phyloP scores from a whole-genome alignment of 2,888 invertebrate species.

The Lumbricus terrestris region DNA sequence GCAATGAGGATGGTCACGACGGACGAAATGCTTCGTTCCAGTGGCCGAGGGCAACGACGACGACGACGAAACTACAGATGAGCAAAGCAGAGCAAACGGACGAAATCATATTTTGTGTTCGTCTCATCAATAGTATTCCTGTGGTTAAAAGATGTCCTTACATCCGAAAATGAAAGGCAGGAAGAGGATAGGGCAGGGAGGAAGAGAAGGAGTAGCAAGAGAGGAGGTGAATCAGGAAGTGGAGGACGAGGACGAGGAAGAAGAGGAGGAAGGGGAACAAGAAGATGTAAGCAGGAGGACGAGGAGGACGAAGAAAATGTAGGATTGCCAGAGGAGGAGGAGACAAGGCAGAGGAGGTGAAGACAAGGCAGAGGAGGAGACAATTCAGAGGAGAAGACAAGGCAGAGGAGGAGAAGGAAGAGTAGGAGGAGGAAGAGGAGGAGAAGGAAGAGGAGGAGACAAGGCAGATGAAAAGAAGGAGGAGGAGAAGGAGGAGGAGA shows the following conservation, averaged over 20 bases:
- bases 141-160: not conserved
- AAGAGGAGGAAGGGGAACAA: not conserved
- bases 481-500: not conserved
- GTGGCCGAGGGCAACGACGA: too few species aligned
- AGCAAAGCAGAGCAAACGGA: too few species aligned
- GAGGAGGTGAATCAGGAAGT: not conserved
- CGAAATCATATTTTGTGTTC: not conserved
- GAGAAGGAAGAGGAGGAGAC: too few species aligned
- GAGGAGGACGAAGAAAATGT: not conserved
- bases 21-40: too few species aligned
- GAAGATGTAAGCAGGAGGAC: not conserved
- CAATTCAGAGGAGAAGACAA: too few species aligned
- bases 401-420: too few species aligned
- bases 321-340: not conserved
- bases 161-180: too few species aligned
- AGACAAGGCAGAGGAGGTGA: not conserved
- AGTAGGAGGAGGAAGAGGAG: not conserved
- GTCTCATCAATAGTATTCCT: not conserved
- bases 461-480: too few species aligned
- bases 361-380: not conserved
- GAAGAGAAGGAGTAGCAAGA: not conserved
- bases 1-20: too few species aligned
- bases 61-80: too few species aligned
- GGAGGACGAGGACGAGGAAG: too few species aligned
- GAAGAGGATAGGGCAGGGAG: too few species aligned